A percentile compares a stretch with the other conserved stretches of the same genome.
These are phyloP conservation scores for Cephalopachus bancanus DNA, from an alignment of 2,797 vertebrate species.

Conservation along the genomic window DNA sequence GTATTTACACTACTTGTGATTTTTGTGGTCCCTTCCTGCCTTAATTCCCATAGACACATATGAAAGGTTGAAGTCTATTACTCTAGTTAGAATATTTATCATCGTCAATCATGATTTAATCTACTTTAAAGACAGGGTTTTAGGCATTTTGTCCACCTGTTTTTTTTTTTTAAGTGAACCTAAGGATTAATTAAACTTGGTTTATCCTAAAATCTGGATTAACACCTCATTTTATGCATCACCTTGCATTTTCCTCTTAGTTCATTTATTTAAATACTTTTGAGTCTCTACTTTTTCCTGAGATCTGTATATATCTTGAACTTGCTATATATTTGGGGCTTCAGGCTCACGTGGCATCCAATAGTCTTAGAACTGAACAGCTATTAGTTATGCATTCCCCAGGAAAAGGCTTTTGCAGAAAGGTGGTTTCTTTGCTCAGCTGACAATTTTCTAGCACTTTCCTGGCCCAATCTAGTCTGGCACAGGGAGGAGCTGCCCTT, in stretches of 20 bases:
- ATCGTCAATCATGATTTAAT: slow-evolving; percentile 20
- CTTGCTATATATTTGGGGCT: not conserved
- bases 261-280: slow-evolving; percentile 34
- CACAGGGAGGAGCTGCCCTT: not conserved
- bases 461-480: not conserved
- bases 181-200: slow-evolving; percentile 3
- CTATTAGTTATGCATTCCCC: not conserved
- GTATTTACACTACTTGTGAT: not conserved
- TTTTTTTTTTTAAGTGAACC: not conserved
- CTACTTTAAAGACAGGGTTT: not conserved
- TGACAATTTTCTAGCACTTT: slow-evolving; percentile 53
- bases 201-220: slow-evolving; percentile 29
- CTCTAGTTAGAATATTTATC: not conserved
- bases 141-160: not conserved
- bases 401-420: not conserved
- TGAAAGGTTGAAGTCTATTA: not conserved
- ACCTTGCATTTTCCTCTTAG: not conserved
- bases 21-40: not conserved
- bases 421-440: not conserved
- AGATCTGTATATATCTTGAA: not conserved
- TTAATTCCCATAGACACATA: not conserved
- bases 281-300: not conserved
- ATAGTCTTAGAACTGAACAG: not conserved
- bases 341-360: not conserved
- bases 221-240: not conserved